Evolutionary conservation across 2,888 invertebrate genomes (phyloP).

Genomic region (Lithodes maja): DNA sequence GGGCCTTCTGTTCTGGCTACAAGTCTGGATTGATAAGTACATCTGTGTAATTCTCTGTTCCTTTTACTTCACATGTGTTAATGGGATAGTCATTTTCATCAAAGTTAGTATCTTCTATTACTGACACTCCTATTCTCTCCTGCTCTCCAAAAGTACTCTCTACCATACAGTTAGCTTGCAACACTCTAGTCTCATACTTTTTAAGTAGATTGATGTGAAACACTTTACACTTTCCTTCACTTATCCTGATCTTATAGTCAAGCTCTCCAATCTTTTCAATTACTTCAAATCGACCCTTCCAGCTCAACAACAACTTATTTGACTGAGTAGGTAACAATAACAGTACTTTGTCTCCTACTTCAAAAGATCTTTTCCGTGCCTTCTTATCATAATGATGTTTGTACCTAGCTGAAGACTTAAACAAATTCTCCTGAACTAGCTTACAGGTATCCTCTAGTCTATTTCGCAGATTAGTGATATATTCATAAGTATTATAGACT

Average conservation of each 20-base stretch:
- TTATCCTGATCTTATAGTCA: not conserved
- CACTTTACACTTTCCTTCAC: not conserved
- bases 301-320: constrained; percentile 26
- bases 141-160: too few relatives aligned
- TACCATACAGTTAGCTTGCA: too few relatives aligned
- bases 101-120: too few relatives aligned
- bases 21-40: too few relatives aligned
- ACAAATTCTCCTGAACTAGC: constrained; percentile 3
- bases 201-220: constrained; percentile 37
- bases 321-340: constrained; percentile 3
- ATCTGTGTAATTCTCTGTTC: too few relatives aligned
- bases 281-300: constrained; percentile 25
- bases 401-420: too few relatives aligned
- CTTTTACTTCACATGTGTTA: too few relatives aligned
- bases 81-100: too few relatives aligned
- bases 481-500: constrained; percentile 22
- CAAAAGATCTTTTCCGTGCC: not conserved
- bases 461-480: constrained; percentile 13
- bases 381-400: not conserved
- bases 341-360: constrained; percentile 38
- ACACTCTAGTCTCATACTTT: not conserved
- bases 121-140: too few relatives aligned
- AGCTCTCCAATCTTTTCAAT: not conserved
- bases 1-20: too few relatives aligned
- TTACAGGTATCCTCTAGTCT: constrained; percentile 25